Percentiles rank a stretch among this genome's conserved stretches.
These are phyloP conservation scores for Cliona cf. orientalis DNA, from an alignment of 37 sponge, comb jelly and placozoan genomes.

Conservation along the genomic window DNA sequence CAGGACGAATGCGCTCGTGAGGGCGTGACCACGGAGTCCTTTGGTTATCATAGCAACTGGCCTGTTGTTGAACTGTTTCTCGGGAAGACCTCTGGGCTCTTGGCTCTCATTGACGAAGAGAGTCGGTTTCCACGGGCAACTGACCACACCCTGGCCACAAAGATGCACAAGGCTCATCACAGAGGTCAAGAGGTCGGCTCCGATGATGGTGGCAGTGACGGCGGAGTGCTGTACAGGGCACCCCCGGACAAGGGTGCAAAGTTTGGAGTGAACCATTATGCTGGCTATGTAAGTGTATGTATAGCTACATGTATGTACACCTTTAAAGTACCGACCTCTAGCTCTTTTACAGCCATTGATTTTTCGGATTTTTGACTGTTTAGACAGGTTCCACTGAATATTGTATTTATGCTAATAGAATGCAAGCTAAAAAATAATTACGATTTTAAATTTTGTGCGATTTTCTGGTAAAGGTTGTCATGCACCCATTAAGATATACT, in stretches of 20 bases:
- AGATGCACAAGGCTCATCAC: slow-evolving; percentile 69
- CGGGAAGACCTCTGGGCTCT: slow-evolving; percentile 72
- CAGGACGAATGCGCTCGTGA: slow-evolving; percentile 83
- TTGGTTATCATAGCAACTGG: slow-evolving; percentile 54
- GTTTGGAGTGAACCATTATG: slow-evolving; percentile 78
- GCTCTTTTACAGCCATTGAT: background rate
- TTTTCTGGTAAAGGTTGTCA: too few species aligned
- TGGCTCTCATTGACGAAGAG: slow-evolving; percentile 78
- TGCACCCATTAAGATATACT: too few species aligned
- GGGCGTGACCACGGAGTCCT: slow-evolving; percentile 52
- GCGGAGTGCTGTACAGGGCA: slow-evolving; percentile 42
- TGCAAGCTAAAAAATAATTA: too few species aligned
- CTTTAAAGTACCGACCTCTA: background rate
- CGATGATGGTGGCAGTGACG: background rate
- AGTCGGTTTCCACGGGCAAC: slow-evolving; percentile 80
- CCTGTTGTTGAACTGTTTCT: slow-evolving; percentile 75
- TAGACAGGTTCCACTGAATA: too few species aligned
- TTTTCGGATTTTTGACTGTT: too few species aligned
- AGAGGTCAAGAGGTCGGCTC: slow-evolving; percentile 19
- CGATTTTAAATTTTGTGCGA: too few species aligned
- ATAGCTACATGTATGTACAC: background rate
- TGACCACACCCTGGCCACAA: slow-evolving; percentile 65
- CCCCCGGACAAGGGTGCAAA: slow-evolving; percentile 63
- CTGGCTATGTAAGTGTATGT: slow-evolving; percentile 64
- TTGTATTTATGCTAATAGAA: too few species aligned